These are phyloP conservation scores for Linnaemya vulpina DNA, from an alignment of 2,888 invertebrate genomes.

Conservation along the genomic window DNA sequence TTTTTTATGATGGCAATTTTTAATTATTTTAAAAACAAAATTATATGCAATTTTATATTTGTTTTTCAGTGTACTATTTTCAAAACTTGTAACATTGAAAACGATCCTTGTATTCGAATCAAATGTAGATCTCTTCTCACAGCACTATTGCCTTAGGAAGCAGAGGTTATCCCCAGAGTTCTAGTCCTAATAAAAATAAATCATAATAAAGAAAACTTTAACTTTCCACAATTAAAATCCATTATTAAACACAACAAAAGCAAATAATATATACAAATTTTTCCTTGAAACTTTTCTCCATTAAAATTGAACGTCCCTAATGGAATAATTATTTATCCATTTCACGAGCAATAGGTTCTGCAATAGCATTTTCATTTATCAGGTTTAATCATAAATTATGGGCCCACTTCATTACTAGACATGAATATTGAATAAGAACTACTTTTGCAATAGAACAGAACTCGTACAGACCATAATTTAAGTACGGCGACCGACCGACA, in stretches of 20 bases:
- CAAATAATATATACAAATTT: neutral
- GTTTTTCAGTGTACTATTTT: no score
- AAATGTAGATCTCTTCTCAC: no score
- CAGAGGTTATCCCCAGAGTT: no score
- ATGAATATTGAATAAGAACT: constrained; percentile 49
- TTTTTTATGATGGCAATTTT: no score
- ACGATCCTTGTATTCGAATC: no score
- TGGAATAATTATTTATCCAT: neutral
- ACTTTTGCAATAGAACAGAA: neutral
- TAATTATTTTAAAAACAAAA: no score
- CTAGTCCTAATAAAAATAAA: no score
- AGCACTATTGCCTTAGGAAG: no score
- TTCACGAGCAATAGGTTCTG: constrained; percentile 11
- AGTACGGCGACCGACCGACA: neutral
- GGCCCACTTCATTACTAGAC: constrained; percentile 52
- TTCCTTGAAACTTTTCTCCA: neutral
- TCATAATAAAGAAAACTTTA: no score
- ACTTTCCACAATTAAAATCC: neutral
- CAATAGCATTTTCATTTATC: constrained; percentile 48
- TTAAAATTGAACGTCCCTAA: neutral
- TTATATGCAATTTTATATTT: no score
- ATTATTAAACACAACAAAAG: neutral
- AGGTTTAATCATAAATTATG: constrained; percentile 65
- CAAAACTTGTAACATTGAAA: no score
- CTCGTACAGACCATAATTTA: neutral